Base-by-base conservation (phyloP, 2,888 invertebrate genomes). In the Drosophila lutescens region DNA sequence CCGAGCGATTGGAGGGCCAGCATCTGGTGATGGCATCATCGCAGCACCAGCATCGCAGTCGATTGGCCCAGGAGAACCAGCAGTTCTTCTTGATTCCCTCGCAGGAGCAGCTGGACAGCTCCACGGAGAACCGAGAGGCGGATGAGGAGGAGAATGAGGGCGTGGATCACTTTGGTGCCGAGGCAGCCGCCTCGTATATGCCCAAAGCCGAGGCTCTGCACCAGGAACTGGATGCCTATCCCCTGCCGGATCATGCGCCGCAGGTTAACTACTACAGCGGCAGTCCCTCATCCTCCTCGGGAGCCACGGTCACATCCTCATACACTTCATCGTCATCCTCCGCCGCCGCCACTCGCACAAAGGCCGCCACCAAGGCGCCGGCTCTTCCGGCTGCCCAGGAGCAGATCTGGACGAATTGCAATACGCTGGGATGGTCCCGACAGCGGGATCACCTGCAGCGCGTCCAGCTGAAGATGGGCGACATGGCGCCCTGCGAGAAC, bases 391-490 rank as follows among this genome's bases (percentile, higher is more conserved):
- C 68, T 4, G 51, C 23, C 2, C 55, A 55, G 4, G 90, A 91
- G 15, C 85, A 91, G 62, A 77, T 83, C 23, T 92, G 93, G 84
- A 91, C 93, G 7, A 94, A 95, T 73, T 97, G 97, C 90, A 96
- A 97, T 84, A 96, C 97, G 0, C 93, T 97, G 34, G 97, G 97
- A 15, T 97, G 97, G 97, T 95, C 96, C 0, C 94, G 96, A 82
- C 96, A 96, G 89, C 94, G 96, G 70, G 97, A 97, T 86, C 95
- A 97, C 89, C 91, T 97, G 82, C 97, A 97, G 91, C 93, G 97
- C 68, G 95, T 97, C 6, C 96, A 97, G 89, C 93, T 97, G 13
- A 94, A 95, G 79, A 93, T 95, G 38, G 95, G 95, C 58, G 93
- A 95, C 38, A 97, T 96, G 96, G 95, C 95, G 68, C 95, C 94